These are phyloP conservation scores for Scrobipalpa costella DNA, from an alignment of 2,888 invertebrate genomes.

Conservation along the genomic window DNA sequence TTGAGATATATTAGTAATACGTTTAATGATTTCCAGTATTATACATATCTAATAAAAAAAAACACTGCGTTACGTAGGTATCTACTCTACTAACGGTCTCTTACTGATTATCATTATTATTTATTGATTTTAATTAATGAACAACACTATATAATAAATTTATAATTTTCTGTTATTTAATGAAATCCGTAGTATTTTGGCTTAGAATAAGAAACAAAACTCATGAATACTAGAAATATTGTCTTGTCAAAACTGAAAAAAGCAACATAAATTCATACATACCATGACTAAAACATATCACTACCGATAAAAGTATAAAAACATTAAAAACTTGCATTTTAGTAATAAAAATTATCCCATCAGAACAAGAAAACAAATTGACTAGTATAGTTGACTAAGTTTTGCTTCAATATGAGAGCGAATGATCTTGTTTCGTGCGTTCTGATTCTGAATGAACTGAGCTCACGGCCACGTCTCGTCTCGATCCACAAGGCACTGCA, in stretches of 20 bases:
- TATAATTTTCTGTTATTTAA: too few species aligned
- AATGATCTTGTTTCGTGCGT: constrained; percentile 9
- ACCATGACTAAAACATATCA: background rate
- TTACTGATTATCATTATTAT: too few species aligned
- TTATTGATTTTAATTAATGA: too few species aligned
- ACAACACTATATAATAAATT: too few species aligned
- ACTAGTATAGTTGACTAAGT: constrained; percentile 9
- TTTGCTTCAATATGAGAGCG: background rate
- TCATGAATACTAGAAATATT: background rate
- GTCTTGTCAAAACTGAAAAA: too few species aligned
- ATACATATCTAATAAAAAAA: too few species aligned
- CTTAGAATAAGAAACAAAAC: too few species aligned
- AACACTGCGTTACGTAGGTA: too few species aligned
- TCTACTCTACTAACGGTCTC: background rate
- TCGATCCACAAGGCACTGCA: constrained; percentile 6
- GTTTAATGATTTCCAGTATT: too few species aligned
- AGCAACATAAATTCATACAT: background rate
- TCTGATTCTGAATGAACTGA: background rate
- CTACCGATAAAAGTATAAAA: background rate
- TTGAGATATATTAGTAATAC: background rate
- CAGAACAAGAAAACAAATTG: background rate
- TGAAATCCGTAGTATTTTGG: too few species aligned
- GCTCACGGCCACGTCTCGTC: constrained; percentile 23
- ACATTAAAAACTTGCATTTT: background rate
- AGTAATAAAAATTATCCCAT: background rate